A percentile compares a stretch with the other conserved stretches of the same genome.
phyloP scores from a whole-genome alignment of 2,888 invertebrate genomes.

The Fragum fragum region DNA sequence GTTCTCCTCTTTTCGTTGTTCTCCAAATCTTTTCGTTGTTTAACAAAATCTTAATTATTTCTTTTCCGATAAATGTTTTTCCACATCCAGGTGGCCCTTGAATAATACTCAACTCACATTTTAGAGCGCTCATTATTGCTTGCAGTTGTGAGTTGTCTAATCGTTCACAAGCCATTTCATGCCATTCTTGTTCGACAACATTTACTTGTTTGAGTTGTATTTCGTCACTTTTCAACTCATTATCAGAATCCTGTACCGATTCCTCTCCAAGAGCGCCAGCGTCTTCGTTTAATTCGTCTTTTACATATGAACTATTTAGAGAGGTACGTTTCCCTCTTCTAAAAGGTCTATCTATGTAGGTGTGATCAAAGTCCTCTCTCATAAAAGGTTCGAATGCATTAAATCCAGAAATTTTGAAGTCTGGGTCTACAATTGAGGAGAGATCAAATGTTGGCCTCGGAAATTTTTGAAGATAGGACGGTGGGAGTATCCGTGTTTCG shows the following conservation, averaged over 20 bases:
- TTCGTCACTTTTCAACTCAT: not conserved
- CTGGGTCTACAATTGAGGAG: not conserved
- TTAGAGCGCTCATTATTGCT: slow-evolving; percentile 81
- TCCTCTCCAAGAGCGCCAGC: too few species aligned
- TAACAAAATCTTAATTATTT: slow-evolving; percentile 90
- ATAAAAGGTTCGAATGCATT: not conserved
- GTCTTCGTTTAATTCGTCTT: too few species aligned
- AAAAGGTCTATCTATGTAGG: not conserved
- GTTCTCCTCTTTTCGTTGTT: slow-evolving; percentile 61
- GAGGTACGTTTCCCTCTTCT: not conserved
- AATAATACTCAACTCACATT: slow-evolving; percentile 81
- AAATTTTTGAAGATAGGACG: slow-evolving; percentile 52
- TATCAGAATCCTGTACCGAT: too few species aligned
- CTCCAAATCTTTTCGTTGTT: slow-evolving; percentile 87
- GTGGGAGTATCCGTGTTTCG: slow-evolving; percentile 56
- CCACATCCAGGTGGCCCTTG: slow-evolving; percentile 94
- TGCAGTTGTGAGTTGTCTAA: slow-evolving; percentile 81
- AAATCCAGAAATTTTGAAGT: not conserved
- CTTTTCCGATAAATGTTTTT: slow-evolving; percentile 93
- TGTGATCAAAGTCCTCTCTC: not conserved
- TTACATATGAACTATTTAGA: too few species aligned
- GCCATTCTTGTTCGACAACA: not conserved
- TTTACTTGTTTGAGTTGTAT: not conserved
- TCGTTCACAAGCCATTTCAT: slow-evolving; percentile 43
- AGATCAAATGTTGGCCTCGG: not conserved